Evolutionary conservation across 2,888 invertebrate species (phyloP).

Genomic region (Belgica antarctica): DNA sequence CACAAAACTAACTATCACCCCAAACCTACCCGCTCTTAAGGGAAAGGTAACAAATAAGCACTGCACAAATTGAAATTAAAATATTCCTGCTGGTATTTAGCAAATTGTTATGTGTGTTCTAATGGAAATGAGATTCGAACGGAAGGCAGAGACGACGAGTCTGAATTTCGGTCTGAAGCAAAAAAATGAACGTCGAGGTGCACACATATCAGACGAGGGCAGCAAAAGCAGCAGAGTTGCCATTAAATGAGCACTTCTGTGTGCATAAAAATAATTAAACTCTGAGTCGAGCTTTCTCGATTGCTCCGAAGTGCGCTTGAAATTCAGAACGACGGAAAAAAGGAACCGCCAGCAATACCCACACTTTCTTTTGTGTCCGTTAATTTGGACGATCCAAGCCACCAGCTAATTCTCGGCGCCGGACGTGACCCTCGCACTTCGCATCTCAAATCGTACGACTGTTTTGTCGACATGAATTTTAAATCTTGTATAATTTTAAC

Average conservation of each 20-base stretch:
- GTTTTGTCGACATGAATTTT: conserved; percentile 63
- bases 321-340: not conserved
- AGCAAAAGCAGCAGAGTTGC: not conserved
- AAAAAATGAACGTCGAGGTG: no score
- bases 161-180: not conserved
- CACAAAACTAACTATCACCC: no score
- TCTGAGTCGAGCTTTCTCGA: not conserved
- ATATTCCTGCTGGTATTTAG: conserved; percentile 22
- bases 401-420: conserved; percentile 66
- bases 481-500: conserved; percentile 63
- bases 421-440: conserved; percentile 67
- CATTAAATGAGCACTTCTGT: conserved; percentile 9
- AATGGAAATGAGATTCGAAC: conserved; percentile 18
- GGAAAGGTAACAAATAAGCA: not conserved
- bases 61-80: conserved; percentile 18
- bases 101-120: conserved; percentile 11
- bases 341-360: conserved; percentile 47
- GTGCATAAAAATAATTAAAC: conserved; percentile 19
- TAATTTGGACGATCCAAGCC: conserved; percentile 62
- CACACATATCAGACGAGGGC: not conserved
- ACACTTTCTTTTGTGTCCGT: conserved; percentile 61
- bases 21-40: not conserved
- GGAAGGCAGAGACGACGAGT: not conserved
- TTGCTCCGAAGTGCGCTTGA: not conserved
- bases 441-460: conserved; percentile 64